Conservation (phyloP, 2,888 invertebrate genomes). For the Drosophila koepferae region DNA sequence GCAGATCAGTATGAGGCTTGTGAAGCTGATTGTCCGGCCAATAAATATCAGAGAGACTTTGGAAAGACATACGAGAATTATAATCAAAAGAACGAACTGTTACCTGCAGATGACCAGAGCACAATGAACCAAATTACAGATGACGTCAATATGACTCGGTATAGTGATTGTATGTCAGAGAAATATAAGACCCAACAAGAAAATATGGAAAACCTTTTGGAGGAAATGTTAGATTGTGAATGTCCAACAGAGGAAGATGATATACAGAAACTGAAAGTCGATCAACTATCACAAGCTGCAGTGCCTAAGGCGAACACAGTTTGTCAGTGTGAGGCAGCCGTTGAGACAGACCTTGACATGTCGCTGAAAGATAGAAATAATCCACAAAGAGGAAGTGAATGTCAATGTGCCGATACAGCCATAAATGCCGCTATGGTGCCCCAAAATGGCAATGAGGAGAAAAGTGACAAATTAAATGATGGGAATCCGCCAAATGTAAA, state of each 20-base stretch:
- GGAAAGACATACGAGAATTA: background rate
- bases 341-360: slow-evolving; percentile 54
- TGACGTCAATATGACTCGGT: background rate
- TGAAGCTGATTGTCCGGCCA: background rate
- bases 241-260: slow-evolving; percentile 20
- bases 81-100: background rate
- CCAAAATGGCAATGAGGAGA: background rate
- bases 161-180: background rate
- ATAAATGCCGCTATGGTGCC: too few species aligned
- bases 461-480: background rate
- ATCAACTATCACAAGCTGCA: background rate
- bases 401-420: background rate
- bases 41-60: background rate
- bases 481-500: background rate
- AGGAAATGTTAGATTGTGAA: slow-evolving; percentile 19
- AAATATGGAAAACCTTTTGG: background rate
- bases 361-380: slow-evolving; percentile 5
- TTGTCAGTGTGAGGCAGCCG: slow-evolving; percentile 22
- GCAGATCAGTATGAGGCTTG: background rate
- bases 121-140: background rate
- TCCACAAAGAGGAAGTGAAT: background rate
- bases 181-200: background rate
- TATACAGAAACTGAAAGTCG: background rate
- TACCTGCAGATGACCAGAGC: background rate
- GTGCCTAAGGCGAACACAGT: background rate